These are phyloP conservation scores for Drosophila bunnanda DNA, from an alignment of 2,888 invertebrate genomes.

Conservation along the genomic window DNA sequence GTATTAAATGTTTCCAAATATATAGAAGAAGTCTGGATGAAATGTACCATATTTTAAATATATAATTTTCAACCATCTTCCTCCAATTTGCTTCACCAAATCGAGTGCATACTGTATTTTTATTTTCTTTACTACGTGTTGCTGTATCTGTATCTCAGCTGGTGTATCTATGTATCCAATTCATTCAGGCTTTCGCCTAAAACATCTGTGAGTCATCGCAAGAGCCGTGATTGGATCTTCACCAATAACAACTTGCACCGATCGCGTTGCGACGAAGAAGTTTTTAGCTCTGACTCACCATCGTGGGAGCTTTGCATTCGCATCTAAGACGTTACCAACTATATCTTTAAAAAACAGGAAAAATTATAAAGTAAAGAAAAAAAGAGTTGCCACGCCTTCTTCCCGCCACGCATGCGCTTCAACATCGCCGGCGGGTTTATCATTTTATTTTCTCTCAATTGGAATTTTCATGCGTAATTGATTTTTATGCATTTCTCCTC, in stretches of 20 bases:
- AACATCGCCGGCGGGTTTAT: slow-evolving; percentile 13
- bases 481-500: slow-evolving; percentile 66
- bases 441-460: slow-evolving; percentile 42
- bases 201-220: slow-evolving; percentile 43
- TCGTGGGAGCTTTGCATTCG: slow-evolving; percentile 36
- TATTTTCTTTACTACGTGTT: slow-evolving; percentile 12
- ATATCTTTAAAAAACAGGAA: background rate
- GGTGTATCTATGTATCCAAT: slow-evolving; percentile 40
- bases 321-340: slow-evolving; percentile 18
- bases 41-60: background rate
- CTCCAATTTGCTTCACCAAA: background rate
- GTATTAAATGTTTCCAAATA: background rate
- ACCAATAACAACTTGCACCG: slow-evolving; percentile 40
- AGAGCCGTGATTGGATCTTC: slow-evolving; percentile 35
- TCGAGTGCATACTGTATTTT: background rate
- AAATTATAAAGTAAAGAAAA: background rate
- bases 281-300: slow-evolving; percentile 56
- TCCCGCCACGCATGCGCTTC: slow-evolving; percentile 46
- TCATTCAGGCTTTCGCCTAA: slow-evolving; percentile 72
- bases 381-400: slow-evolving; percentile 18
- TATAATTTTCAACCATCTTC: too few species aligned
- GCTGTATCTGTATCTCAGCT: slow-evolving; percentile 15
- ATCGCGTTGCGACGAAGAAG: slow-evolving; percentile 51
- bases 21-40: background rate
- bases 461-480: slow-evolving; percentile 77